phyloP scores from a whole-genome alignment of 2,113 vertebrate genomes.

The Heteronetta atricapilla region DNA sequence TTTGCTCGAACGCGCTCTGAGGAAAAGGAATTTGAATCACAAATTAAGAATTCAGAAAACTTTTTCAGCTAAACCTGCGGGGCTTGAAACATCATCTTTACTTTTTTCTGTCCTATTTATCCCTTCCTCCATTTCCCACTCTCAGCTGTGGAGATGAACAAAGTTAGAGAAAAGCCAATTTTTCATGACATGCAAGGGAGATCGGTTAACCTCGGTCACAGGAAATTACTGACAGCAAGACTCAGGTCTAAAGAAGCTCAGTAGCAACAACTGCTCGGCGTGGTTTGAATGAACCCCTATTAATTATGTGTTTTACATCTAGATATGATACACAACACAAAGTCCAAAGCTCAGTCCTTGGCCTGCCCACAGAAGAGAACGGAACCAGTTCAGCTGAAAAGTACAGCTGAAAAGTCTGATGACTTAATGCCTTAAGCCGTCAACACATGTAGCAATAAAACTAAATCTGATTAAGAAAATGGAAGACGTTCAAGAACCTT shows the following conservation, averaged over 20 bases:
- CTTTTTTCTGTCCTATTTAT: neutral
- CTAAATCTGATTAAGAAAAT: neutral
- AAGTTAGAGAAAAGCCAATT: neutral
- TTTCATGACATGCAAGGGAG: neutral
- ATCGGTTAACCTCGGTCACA: neutral
- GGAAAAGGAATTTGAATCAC: neutral
- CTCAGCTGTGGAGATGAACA: neutral
- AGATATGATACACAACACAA: neutral
- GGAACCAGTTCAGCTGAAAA: neutral
- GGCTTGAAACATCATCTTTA: neutral
- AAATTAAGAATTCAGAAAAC: neutral
- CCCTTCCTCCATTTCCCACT: neutral
- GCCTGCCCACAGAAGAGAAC: neutral
- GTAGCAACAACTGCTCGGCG: neutral
- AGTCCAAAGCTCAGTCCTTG: neutral
- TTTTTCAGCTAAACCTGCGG: too few relatives aligned
- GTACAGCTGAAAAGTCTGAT: neutral
- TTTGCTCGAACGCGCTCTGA: neutral
- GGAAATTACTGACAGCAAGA: neutral
- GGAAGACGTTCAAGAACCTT: neutral
- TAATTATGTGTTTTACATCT: neutral
- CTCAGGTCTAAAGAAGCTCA: neutral
- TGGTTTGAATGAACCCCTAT: neutral
- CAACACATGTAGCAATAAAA: neutral
- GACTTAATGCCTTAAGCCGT: neutral